phyloP scores from a whole-genome alignment of 2,113 vertebrate genomes.

The Stercorarius parasiticus region DNA sequence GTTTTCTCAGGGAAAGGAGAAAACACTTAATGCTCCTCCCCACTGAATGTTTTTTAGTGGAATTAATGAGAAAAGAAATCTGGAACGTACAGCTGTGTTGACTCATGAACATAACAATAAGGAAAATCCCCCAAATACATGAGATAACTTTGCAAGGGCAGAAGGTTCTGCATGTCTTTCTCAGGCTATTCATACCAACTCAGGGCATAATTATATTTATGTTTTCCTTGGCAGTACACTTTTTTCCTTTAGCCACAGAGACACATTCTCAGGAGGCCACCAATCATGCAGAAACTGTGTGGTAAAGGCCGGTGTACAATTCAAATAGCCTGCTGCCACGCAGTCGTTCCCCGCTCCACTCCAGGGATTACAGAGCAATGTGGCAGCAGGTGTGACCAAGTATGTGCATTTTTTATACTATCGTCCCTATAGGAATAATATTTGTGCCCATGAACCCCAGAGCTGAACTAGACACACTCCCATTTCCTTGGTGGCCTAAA shows the following conservation, averaged over 20 bases:
- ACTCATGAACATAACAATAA: slow-evolving; percentile 8
- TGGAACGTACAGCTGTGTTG: neutral
- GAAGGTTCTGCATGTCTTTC: neutral
- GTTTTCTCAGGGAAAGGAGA: neutral
- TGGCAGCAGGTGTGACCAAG: neutral
- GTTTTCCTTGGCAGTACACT: neutral
- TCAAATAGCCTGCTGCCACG: neutral
- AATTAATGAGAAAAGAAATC: slow-evolving; percentile 20
- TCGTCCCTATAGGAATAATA: neutral
- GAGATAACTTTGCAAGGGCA: neutral
- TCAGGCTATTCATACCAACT: neutral
- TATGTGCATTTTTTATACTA: neutral
- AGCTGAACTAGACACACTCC: neutral
- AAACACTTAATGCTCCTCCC: neutral
- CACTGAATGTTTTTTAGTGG: neutral
- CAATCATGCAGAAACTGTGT: neutral
- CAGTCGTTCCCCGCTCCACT: neutral
- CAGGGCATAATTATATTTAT: neutral
- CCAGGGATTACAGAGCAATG: neutral
- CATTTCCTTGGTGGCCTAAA: slow-evolving; percentile 35
- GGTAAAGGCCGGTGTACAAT: neutral
- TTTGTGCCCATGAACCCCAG: neutral
- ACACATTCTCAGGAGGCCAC: slow-evolving; percentile 23
- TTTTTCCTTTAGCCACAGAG: slow-evolving; percentile 28
- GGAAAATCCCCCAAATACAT: neutral